phyloP scores from a whole-genome alignment of 37 sponge, comb jelly and placozoan species.

The Oopsacas minuta region DNA sequence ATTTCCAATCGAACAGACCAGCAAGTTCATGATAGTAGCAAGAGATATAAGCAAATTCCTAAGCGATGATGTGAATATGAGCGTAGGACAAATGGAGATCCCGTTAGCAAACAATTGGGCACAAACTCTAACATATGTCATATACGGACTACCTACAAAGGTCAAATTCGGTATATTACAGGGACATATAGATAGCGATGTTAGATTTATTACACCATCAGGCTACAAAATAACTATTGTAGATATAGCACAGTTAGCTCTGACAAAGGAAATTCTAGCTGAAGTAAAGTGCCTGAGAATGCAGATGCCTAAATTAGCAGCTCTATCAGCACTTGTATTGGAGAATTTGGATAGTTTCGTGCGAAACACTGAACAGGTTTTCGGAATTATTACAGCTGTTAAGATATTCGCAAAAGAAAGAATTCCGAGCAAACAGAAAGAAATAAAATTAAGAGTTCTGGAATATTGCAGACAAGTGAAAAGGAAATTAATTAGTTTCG shows the following conservation, averaged over 20 bases:
- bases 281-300: background rate
- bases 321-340: background rate
- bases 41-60: slow-evolving; percentile 36
- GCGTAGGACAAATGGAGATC: slow-evolving; percentile 28
- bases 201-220: background rate
- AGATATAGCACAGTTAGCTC: background rate
- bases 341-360: background rate
- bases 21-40: slow-evolving; percentile 50
- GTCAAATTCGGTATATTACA: background rate
- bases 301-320: background rate
- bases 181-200: background rate
- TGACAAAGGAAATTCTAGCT: background rate
- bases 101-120: slow-evolving; percentile 68
- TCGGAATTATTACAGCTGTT: background rate
- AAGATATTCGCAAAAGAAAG: slow-evolving; percentile 1
- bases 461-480: background rate
- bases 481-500: background rate
- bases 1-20: slow-evolving; percentile 38
- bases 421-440: background rate
- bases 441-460: background rate
- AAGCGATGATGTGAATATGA: slow-evolving; percentile 35
- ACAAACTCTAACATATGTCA: slow-evolving; percentile 37
- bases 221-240: background rate
- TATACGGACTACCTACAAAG: slow-evolving; percentile 32
- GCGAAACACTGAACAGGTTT: background rate